Base-by-base conservation (phyloP, 2,888 invertebrate genomes). In the Stenchaetothrips biformis region DNA sequence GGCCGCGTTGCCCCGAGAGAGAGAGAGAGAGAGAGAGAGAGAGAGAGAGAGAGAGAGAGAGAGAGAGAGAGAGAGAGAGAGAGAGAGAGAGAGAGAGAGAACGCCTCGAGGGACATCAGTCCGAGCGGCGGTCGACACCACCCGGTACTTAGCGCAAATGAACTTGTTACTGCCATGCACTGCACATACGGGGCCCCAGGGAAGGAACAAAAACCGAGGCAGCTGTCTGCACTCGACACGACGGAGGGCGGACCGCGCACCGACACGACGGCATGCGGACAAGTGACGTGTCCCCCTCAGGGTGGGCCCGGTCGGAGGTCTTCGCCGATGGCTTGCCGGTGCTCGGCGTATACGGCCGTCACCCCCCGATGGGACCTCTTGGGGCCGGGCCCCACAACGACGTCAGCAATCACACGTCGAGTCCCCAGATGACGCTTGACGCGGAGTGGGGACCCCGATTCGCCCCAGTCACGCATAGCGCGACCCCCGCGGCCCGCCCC, bases 341-440 rank as follows among this genome's bases (percentile, higher is more conserved):
- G 37, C 37, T 37, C 37, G 37, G 1, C 37, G 37, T 37, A 37
- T 37, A 37, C 37, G 37, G 37, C 37, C 37, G 37, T 37, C 37
- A 37, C 37, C 67, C n/a, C n/a, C 53, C 53, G 53, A 16, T 53
- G 16, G 53, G 53, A 2, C 9, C 53, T 16, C 13, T 9, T 53
- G 16, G 53, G 53, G 13, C 59, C 18, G 59, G 59, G 59, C 59
- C 59, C 67, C n/a, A n/a, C 67, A 74, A 74, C 67, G 67, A 74
- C 67, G 25, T 74, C 67, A 21, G 67, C 67, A 74, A 74, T 74
- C 67, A 74, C 67, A 74, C 67, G 25, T 74, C 67, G 9, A 74
- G 67, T 74, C 67, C 67, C 67, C 67, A 74, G 67, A 25, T 74
- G 67, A 74, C 67, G 67, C 67, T 74, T 74, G 67, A 74, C 67